phyloP scores from a whole-genome alignment of 37 sponge, comb jelly and placozoan genomes.

The Aphrocallistes beatrix region DNA sequence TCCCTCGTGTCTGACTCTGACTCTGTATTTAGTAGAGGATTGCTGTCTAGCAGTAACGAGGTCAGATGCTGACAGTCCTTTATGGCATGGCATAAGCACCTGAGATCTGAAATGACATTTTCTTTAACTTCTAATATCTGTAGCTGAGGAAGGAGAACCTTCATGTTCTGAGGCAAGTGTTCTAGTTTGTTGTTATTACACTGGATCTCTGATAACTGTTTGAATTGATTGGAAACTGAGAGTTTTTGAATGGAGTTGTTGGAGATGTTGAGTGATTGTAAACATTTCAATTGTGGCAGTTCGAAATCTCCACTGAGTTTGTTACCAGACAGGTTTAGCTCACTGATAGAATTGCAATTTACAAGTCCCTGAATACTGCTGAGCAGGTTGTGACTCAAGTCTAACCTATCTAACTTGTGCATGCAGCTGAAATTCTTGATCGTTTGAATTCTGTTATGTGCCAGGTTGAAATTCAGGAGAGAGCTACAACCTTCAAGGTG shows the following conservation, averaged over 20 bases:
- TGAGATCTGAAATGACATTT: background rate
- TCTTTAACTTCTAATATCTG: background rate
- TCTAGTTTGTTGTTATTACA: background rate
- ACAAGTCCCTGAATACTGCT: background rate
- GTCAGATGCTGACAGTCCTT: background rate
- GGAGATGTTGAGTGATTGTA: background rate
- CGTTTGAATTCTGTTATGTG: background rate
- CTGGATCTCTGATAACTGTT: background rate
- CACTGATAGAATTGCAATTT: background rate
- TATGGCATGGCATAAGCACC: background rate
- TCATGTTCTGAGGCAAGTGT: background rate
- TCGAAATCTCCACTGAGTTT: background rate
- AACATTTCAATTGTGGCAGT: background rate
- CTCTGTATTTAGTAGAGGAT: background rate
- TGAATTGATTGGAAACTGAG: background rate
- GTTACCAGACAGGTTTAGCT: slow-evolving; percentile 23
- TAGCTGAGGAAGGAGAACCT: background rate
- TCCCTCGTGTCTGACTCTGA: background rate
- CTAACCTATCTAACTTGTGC: slow-evolving; percentile 18
- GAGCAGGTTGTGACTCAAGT: slow-evolving; percentile 24
- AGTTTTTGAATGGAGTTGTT: background rate
- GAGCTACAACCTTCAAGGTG: background rate
- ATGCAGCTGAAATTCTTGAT: background rate
- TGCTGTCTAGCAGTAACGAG: background rate
- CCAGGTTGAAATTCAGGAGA: background rate